A percentile compares a stretch with the other conserved stretches of the same genome.
Conservation (phyloP, 2,797 vertebrate genomes). For the Sebastes umbrosus region DNA sequence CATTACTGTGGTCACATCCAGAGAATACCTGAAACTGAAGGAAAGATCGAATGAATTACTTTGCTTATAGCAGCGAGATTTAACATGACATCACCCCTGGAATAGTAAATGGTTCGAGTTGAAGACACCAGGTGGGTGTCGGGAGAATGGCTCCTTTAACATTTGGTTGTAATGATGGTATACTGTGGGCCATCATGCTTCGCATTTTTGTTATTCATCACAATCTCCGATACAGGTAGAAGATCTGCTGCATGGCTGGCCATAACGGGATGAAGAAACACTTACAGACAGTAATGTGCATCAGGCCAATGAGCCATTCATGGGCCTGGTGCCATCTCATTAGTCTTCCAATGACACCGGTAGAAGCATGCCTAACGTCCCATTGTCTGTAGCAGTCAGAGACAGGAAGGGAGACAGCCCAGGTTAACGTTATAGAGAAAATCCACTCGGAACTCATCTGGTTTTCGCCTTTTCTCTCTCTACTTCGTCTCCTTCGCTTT, state of each 20-base stretch:
- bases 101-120: background rate
- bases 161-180: constrained; percentile 27
- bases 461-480: constrained; percentile 6
- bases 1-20: background rate
- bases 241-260: constrained; percentile 66
- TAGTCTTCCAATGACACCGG: constrained; percentile 75
- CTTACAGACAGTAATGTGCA: constrained; percentile 76
- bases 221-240: constrained; percentile 67
- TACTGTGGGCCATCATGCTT: constrained; percentile 13
- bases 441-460: constrained; percentile 25
- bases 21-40: background rate
- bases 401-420: constrained; percentile 32
- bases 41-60: background rate
- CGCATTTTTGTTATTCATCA: constrained; percentile 64
- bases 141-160: constrained; percentile 8
- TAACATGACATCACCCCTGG: background rate
- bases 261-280: constrained; percentile 70
- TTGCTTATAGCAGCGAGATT: background rate
- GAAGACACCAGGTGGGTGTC: background rate
- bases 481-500: constrained; percentile 22
- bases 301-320: constrained; percentile 79
- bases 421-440: constrained; percentile 48
- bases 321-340: constrained; percentile 76
- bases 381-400: constrained; percentile 66
- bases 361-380: constrained; percentile 61